Conservation (phyloP, 1,140 invertebrate genomes). For the Nasonia giraulti region DNA sequence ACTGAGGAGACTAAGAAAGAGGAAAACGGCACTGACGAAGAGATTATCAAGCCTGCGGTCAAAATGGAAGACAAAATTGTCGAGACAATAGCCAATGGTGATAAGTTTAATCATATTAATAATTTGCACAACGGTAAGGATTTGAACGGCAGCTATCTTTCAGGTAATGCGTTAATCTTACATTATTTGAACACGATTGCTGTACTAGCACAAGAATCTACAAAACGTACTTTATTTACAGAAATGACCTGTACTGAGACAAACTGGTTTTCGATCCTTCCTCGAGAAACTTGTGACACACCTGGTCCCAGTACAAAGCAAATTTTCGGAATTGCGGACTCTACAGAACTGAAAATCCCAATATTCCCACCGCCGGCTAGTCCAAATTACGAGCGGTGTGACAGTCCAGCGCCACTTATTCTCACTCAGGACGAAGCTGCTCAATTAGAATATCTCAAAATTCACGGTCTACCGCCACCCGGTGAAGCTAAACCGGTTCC, state of each 20-base stretch:
- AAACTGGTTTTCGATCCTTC: slow-evolving; percentile 81
- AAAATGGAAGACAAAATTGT: slow-evolving; percentile 68
- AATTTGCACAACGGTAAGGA: slow-evolving; percentile 72
- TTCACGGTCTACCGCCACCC: slow-evolving; percentile 82
- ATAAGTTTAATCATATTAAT: slow-evolving; percentile 71
- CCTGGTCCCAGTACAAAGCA: slow-evolving; percentile 72
- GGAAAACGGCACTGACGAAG: slow-evolving; percentile 57
- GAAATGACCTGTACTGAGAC: slow-evolving; percentile 58
- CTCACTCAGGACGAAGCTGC: slow-evolving; percentile 84
- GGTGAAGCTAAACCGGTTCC: slow-evolving; percentile 81
- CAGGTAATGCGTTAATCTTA: slow-evolving; percentile 59
- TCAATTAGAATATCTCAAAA: slow-evolving; percentile 83
- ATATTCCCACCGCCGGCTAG: slow-evolving; percentile 78
- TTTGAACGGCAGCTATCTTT: slow-evolving; percentile 69
- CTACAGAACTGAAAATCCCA: slow-evolving; percentile 78
- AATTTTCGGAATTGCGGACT: slow-evolving; percentile 71
- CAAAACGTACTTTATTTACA: background rate
- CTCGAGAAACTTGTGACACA: slow-evolving; percentile 79
- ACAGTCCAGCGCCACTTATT: slow-evolving; percentile 84
- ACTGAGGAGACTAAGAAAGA: slow-evolving; percentile 64
- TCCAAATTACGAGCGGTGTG: slow-evolving; percentile 80
- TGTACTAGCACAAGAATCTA: background rate
- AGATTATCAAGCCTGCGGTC: slow-evolving; percentile 54
- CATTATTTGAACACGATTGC: background rate
- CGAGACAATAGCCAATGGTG: slow-evolving; percentile 69